Evolutionary conservation across 2,113 vertebrate genomes (phyloP).

Genomic region (Rhizomys pruinosus): DNA sequence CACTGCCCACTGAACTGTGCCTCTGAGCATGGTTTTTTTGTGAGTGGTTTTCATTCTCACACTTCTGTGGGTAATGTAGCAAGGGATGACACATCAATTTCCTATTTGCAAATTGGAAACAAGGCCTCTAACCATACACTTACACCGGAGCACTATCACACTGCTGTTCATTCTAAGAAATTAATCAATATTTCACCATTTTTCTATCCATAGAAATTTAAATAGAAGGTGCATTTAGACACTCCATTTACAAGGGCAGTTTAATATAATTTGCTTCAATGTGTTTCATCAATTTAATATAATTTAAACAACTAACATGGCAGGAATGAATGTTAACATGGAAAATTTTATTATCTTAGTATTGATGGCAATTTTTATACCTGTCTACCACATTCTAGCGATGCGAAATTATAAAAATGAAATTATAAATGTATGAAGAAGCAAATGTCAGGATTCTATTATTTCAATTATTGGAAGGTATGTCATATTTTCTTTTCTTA

Average conservation of each 20-base stretch:
- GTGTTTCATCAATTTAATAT: slow-evolving; percentile 9
- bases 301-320: neutral
- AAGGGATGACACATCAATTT: neutral
- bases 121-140: neutral
- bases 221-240: neutral
- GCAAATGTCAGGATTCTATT: slow-evolving; percentile 31
- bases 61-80: neutral
- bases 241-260: neutral
- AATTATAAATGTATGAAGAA: neutral
- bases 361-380: neutral
- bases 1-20: neutral
- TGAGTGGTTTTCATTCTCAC: neutral
- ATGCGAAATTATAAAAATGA: slow-evolving; percentile 28
- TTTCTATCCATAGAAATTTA: slow-evolving; percentile 22
- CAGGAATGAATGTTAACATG: neutral
- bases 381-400: neutral
- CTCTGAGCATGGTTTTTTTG: neutral
- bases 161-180: slow-evolving; percentile 18
- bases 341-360: neutral
- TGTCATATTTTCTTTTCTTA: slow-evolving; percentile 3
- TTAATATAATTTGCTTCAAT: slow-evolving; percentile 27
- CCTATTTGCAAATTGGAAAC: neutral
- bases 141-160: neutral
- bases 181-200: neutral
- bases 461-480: slow-evolving; percentile 2